Base-by-base conservation (phyloP, 2,888 invertebrate genomes). In the Mellilla xanthometata region DNA sequence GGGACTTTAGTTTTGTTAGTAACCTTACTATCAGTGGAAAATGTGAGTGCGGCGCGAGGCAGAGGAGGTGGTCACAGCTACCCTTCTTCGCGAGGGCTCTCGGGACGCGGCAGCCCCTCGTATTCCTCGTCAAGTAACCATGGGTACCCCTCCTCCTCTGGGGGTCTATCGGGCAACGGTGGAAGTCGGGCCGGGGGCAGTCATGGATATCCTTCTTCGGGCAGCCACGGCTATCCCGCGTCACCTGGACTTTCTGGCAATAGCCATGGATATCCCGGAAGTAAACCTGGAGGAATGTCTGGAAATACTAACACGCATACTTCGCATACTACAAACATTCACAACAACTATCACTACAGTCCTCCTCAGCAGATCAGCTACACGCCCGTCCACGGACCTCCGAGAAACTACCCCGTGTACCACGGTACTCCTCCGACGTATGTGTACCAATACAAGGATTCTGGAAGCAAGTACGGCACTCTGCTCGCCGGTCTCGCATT, bases 381-480 rank as follows among this genome's bases (percentile, higher is more conserved):
- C 51, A 62, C 73, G 0, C 75, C 82, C 1, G 52, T 54, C 0
- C 68, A 68, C 24, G 86, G 72, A 3, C 54, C 71, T 0, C 63
- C 81, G 6, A 39, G 67, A 9, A 63, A 35, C 49, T 87, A 85
- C 43, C 87, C 87, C 13, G 84, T 86, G 2, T 88, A 86, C 52
- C 82, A 56, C 2, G 81, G 82, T 6, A 34, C 67, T 0, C 87
- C 85, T 2, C 87, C 87, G 1, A 79, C 67, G 12, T 85, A 86
- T 55, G 85, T 88, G 4, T 84, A 88, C 49, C 63, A 85, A 42
- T 82, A 84, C 59, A 76, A 81, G 52, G 68, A 87, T 50, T 88
- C 87, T 0, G 85, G 80, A 34, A 87, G 87, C 58, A 85, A 83
- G 63, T 88, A 86, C 52, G 81, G 87, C 7, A 81, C 84, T 1